Evolutionary conservation across 2,113 vertebrate species (phyloP).

Genomic region (Galbula dea): DNA sequence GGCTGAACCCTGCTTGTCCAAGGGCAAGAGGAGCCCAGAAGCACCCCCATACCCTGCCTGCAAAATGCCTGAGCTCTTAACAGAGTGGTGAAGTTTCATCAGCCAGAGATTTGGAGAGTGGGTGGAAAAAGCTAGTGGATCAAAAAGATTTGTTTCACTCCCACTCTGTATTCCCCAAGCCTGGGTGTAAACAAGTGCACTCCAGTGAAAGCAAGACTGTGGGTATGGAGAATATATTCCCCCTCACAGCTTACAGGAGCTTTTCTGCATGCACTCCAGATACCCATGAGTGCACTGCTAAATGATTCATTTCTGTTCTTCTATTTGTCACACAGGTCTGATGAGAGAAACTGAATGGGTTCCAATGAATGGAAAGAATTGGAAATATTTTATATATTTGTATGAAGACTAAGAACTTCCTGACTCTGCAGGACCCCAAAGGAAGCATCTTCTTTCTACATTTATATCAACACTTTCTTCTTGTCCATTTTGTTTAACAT

Average conservation of each 20-base stretch:
- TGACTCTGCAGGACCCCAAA: background rate
- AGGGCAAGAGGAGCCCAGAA: background rate
- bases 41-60: accelerated
- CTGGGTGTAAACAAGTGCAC: background rate
- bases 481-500: constrained; percentile 35
- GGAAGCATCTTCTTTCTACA: constrained; percentile 66
- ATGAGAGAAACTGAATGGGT: constrained; percentile 9
- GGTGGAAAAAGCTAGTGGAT: background rate
- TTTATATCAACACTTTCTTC: constrained; percentile 57
- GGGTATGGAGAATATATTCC: background rate
- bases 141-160: background rate
- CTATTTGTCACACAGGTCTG: constrained; percentile 63
- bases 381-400: constrained; percentile 75
- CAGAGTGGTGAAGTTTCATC: background rate
- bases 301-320: constrained; percentile 30
- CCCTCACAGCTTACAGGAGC: background rate
- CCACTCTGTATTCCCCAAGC: background rate
- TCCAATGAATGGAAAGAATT: constrained; percentile 39
- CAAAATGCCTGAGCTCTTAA: background rate
- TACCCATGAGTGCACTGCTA: background rate
- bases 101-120: background rate
- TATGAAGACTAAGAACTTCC: constrained; percentile 67
- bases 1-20: background rate
- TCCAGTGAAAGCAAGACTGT: background rate
- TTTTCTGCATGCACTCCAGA: constrained; percentile 4